phyloP scores from a whole-genome alignment of 2,797 vertebrate species.

The Selene dorsalis region DNA sequence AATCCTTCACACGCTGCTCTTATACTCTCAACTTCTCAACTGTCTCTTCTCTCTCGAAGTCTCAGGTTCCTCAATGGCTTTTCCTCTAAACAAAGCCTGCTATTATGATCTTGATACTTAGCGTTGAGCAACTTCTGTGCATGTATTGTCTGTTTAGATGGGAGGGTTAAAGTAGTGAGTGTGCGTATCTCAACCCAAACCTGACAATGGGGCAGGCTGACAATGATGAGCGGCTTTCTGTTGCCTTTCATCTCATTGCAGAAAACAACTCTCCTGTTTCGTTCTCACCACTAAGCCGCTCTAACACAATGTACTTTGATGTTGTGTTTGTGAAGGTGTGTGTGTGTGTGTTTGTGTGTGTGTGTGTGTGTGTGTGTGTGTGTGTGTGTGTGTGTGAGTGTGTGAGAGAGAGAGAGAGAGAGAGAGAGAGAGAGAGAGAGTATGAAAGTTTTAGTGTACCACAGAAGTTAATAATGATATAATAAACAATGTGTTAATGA shows the following conservation, averaged over 20 bases:
- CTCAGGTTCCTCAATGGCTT: slow-evolving; percentile 77
- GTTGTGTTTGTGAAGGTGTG: slow-evolving; percentile 30
- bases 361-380: slow-evolving; percentile 3
- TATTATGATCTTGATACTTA: slow-evolving; percentile 80
- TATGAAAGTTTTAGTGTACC: slow-evolving; percentile 18
- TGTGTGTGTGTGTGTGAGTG: slow-evolving; percentile 6
- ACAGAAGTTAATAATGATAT: slow-evolving; percentile 13
- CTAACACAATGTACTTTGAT: slow-evolving; percentile 77
- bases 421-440: background rate
- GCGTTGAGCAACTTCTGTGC: slow-evolving; percentile 74
- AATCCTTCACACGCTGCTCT: slow-evolving; percentile 79
- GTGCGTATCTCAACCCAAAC: slow-evolving; percentile 72
- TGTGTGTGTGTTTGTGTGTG: slow-evolving; percentile 8
- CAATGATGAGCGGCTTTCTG: slow-evolving; percentile 79
- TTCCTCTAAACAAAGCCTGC: slow-evolving; percentile 70
- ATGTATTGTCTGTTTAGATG: slow-evolving; percentile 72
- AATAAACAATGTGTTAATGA: slow-evolving; percentile 30
- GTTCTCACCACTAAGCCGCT: slow-evolving; percentile 77
- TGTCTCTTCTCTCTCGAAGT: slow-evolving; percentile 73
- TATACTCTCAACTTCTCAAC: slow-evolving; percentile 78
- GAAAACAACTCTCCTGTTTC: slow-evolving; percentile 81
- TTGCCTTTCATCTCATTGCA: slow-evolving; percentile 78
- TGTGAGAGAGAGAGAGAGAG: too few species aligned
- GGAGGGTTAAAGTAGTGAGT: slow-evolving; percentile 76
- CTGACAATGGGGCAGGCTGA: slow-evolving; percentile 74